Evolutionary conservation across 92 coral and sea anemone species (phyloP).

Genomic region (Galaxea fascicularis): DNA sequence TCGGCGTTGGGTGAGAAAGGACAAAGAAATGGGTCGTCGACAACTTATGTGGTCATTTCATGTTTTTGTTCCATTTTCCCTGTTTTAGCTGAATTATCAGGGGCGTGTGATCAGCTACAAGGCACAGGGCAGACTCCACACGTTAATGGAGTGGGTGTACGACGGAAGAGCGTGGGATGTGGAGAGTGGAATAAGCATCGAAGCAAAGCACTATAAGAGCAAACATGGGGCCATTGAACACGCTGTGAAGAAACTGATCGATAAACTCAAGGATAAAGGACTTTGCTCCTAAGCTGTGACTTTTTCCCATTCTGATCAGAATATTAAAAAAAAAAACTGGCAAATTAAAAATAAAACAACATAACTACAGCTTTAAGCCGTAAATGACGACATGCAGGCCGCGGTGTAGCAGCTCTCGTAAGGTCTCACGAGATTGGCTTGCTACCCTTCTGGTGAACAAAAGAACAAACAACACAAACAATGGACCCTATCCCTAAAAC

Average conservation of each 20-base stretch:
- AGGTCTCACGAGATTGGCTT: too few relatives aligned
- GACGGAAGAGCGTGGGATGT: conserved; percentile 62
- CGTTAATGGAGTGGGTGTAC: conserved; percentile 51
- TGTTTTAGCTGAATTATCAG: conserved; percentile 40
- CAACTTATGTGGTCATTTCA: background rate
- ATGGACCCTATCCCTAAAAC: too few relatives aligned
- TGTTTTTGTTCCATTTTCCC: background rate
- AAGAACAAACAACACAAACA: too few relatives aligned
- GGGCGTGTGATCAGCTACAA: conserved; percentile 55
- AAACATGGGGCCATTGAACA: conserved; percentile 42
- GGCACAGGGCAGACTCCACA: conserved; percentile 50
- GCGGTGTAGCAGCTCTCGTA: too few relatives aligned
- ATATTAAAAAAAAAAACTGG: too few relatives aligned
- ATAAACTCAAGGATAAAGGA: conserved; percentile 42
- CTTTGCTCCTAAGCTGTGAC: background rate
- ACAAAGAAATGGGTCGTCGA: too few relatives aligned
- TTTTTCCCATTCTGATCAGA: too few relatives aligned
- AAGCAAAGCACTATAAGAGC: conserved; percentile 13
- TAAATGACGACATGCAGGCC: too few relatives aligned
- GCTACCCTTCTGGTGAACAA: too few relatives aligned
- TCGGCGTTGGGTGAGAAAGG: too few relatives aligned
- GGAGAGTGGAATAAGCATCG: conserved; percentile 32
- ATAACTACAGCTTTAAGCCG: too few relatives aligned
- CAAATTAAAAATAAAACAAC: too few relatives aligned
- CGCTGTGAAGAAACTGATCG: conserved; percentile 44